Conservation (phyloP, 1,140 invertebrate genomes). For the Brachionus sp. region DNA sequence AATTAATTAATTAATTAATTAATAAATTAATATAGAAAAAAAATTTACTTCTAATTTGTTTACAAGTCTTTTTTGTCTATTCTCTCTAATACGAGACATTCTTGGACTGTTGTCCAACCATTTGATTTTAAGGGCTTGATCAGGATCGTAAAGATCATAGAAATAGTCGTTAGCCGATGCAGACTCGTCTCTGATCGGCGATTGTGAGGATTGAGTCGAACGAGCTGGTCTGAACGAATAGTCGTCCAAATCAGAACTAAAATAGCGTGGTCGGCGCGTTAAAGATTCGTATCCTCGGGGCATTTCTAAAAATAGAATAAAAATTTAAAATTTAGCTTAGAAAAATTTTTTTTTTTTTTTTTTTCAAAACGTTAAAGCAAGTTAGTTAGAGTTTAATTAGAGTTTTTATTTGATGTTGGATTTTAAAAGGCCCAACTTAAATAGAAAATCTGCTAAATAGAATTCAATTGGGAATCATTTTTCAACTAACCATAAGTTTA, state of each 20-base stretch:
- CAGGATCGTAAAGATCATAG: conserved; percentile 26
- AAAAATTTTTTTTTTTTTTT: too few species aligned
- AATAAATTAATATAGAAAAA: background rate
- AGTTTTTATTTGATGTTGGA: background rate
- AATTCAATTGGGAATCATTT: background rate
- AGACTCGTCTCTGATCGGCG: background rate
- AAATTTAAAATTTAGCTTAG: background rate
- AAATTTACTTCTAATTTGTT: conserved; percentile 21
- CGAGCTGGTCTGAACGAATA: background rate
- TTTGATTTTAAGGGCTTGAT: background rate
- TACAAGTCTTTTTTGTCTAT: conserved; percentile 34
- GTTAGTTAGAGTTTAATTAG: background rate
- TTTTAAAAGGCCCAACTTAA: background rate
- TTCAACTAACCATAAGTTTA: background rate
- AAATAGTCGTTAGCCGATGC: background rate
- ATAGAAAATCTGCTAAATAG: background rate
- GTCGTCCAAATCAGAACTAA: background rate
- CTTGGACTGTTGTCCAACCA: conserved; percentile 34
- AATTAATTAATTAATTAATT: background rate
- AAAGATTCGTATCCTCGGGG: background rate
- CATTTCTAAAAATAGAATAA: background rate
- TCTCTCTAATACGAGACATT: conserved; percentile 43
- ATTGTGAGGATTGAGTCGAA: background rate
- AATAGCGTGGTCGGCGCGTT: background rate
- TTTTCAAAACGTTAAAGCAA: background rate